A percentile compares a stretch with the other conserved stretches of the same genome.
Conservation (phyloP, 2,888 invertebrate species). For the Yponomeuta malinellus region DNA sequence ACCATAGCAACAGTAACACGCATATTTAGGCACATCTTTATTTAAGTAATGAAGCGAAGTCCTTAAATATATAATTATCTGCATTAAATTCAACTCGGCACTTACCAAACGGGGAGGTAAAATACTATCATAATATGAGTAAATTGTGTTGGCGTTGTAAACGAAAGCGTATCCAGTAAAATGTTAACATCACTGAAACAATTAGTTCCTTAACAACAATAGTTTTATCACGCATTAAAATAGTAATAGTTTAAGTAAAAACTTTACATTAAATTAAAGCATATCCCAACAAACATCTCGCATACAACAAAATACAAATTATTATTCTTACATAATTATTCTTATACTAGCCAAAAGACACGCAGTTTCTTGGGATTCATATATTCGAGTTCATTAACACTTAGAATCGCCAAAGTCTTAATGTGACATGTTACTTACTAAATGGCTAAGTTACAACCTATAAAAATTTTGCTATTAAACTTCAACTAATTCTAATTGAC, state of each 20-base stretch:
- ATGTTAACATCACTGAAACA: not conserved
- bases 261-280: not conserved
- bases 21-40: conserved; percentile 10
- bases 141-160: not conserved
- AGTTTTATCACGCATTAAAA: not conserved
- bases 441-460: not conserved
- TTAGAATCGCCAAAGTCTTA: too few species aligned
- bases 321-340: too few species aligned
- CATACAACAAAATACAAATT: not conserved
- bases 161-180: not conserved
- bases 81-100: not conserved
- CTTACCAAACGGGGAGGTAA: not conserved
- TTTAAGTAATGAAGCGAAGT: not conserved
- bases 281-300: not conserved
- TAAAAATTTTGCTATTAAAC: not conserved
- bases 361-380: too few species aligned
- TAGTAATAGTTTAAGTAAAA: not conserved
- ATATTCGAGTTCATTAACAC: too few species aligned
- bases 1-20: not conserved
- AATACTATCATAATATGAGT: not conserved
- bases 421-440: too few species aligned
- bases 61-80: not conserved
- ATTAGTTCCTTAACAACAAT: not conserved
- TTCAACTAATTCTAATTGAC: conserved; percentile 1
- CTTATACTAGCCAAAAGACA: too few species aligned